A percentile compares a stretch with the other conserved stretches of the same genome.
phyloP scores from a whole-genome alignment of 2,888 invertebrate species.

The Nemotelus pantherinus region DNA sequence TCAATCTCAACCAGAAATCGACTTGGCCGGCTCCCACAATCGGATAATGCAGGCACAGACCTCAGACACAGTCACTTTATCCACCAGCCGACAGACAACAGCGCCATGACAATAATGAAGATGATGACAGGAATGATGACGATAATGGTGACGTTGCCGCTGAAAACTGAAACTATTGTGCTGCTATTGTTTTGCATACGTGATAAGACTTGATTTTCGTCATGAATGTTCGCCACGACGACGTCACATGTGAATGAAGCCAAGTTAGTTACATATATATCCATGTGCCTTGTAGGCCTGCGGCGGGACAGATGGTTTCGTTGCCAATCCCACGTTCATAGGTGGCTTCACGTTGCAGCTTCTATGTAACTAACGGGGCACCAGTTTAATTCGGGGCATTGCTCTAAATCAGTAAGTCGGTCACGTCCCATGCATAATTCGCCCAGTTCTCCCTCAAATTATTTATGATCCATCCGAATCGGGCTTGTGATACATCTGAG shows the following conservation, averaged over 20 bases:
- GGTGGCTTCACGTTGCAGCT: neutral
- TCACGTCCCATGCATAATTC: conserved; percentile 41
- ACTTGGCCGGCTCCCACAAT: too few relatives aligned
- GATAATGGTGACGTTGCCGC: neutral
- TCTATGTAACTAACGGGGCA: conserved; percentile 10
- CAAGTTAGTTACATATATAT: neutral
- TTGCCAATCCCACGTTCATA: neutral
- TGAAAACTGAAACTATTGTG: neutral
- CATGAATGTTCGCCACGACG: neutral
- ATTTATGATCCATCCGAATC: conserved; percentile 16
- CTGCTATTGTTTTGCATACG: conserved; percentile 15
- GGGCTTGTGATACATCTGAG: neutral
- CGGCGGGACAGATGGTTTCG: neutral
- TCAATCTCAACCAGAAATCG: too few relatives aligned
- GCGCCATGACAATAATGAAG: neutral
- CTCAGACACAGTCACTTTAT: too few relatives aligned
- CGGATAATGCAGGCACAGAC: too few relatives aligned
- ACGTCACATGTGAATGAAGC: conserved; percentile 6
- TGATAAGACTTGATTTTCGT: neutral
- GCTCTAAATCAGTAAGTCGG: conserved; percentile 34
- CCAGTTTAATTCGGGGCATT: conserved; percentile 27
- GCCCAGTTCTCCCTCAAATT: conserved; percentile 24
- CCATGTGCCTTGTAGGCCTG: neutral
- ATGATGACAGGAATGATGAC: neutral
- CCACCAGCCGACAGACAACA: too few relatives aligned